phyloP scores from a whole-genome alignment of 2,888 invertebrate genomes.

The Andrena flavipes region DNA sequence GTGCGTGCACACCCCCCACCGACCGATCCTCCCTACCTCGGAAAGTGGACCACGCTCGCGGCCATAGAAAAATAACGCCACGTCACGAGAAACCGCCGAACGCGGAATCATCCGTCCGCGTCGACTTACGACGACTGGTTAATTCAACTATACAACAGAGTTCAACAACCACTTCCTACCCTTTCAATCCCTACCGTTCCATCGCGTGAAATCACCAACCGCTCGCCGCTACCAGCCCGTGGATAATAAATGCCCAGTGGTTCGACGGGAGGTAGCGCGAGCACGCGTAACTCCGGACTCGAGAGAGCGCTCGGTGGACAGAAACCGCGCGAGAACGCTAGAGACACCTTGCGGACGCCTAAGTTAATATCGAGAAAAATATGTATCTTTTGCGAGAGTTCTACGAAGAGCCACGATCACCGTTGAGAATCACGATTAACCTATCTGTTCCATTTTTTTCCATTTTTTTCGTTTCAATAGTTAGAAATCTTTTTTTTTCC shows the following conservation, averaged over 20 bases:
- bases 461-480: neutral
- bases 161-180: conserved; percentile 34
- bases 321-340: conserved; percentile 35
- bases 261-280: conserved; percentile 47
- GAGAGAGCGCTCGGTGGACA: conserved; percentile 35
- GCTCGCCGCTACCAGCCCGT: conserved; percentile 64
- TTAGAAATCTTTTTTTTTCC: neutral
- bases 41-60: conserved; percentile 25
- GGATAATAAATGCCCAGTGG: conserved; percentile 74
- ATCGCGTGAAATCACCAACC: conserved; percentile 22
- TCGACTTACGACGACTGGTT: conserved; percentile 26
- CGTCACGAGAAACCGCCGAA: conserved; percentile 30
- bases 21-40: conserved; percentile 10
- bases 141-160: conserved; percentile 35
- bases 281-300: conserved; percentile 22
- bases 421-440: conserved; percentile 16
- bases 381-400: conserved; percentile 28
- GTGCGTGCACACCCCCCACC: neutral
- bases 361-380: conserved; percentile 44
- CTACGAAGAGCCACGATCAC: conserved; percentile 23
- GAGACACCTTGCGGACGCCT: conserved; percentile 15
- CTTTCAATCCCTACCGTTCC: neutral
- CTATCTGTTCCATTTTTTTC: neutral
- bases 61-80: conserved; percentile 67
- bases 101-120: conserved; percentile 32